Base-by-base conservation (phyloP, 2,888 invertebrate species). In the Synergus laeviventris region DNA sequence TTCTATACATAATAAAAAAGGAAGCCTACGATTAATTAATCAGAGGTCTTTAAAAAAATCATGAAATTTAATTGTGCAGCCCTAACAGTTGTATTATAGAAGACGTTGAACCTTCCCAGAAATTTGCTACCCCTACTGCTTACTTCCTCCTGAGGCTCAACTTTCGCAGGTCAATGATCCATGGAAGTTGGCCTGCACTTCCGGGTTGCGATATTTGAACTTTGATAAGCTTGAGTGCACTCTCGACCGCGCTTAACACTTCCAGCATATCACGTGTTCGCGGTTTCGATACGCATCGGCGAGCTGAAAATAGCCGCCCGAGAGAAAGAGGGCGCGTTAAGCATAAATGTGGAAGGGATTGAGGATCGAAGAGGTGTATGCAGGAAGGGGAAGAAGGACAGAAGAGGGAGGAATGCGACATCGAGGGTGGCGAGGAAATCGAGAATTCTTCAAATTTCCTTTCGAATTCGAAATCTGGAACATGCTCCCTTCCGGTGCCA, bases 181-280 rank as follows among this genome's bases (percentile, higher is more conserved):
- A 36, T 16, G 31, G 49, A 70, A 70, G 70, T 70, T 70, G n/a
- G 49, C 70, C 31, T 54, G 36, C 49, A 70, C 31, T 54, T 54
- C 18, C 70, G 36, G 70, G 49, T 31, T 70, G 49, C 70, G 70
- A 70, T 70, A 70, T 70, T 70, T 70, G 49, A 70, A 70, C 70
- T 70, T 70, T 70, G 70, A 70, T 70, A 70, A 70, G 70, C 70
- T 49, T 70, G 66, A 70, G 49, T 70, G 70, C 70, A 70, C 49
- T 70, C 31, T 70, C 70, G 36, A 70, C 70, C 70, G 49, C 70
- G 70, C 70, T 70, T 70, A 70, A 70, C 70, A 70, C 70, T 54
- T 49, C 76, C 78, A 80, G 79, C 85, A 85, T 82, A 85, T 84
- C 81, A 82, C 75, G 39, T 60, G 73, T 60, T 45, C 77, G 49